These are phyloP conservation scores for Trissolcus japonicus DNA, from an alignment of 2,888 invertebrate species.

Conservation along the genomic window DNA sequence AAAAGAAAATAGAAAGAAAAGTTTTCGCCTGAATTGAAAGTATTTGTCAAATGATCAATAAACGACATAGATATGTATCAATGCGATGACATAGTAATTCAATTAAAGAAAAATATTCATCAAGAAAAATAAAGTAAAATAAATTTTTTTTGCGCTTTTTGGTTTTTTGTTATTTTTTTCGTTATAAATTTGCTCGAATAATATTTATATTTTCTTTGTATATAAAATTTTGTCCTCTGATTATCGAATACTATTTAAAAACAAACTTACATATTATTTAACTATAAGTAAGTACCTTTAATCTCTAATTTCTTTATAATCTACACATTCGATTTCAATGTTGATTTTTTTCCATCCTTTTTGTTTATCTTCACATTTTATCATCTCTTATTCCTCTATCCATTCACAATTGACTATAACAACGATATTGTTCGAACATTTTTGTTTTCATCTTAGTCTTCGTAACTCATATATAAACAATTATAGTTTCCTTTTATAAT, in stretches of 20 bases:
- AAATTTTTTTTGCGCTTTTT: too few species aligned
- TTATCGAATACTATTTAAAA: constrained; percentile 29
- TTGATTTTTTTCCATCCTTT: constrained; percentile 3
- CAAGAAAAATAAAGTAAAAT: not conserved
- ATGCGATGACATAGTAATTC: not conserved
- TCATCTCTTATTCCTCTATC: constrained; percentile 2
- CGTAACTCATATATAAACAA: constrained; percentile 20
- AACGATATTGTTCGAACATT: constrained; percentile 24
- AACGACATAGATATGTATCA: constrained; percentile 26
- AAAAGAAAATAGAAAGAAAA: not conserved
- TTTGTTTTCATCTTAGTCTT: too few species aligned
- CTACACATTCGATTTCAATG: constrained; percentile 26
- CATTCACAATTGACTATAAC: constrained; percentile 34
- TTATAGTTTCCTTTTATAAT: constrained; percentile 9
- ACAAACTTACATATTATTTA: constrained; percentile 36
- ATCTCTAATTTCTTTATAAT: constrained; percentile 17
- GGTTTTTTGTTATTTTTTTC: not conserved
- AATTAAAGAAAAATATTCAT: not conserved
- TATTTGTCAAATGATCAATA: constrained; percentile 4
- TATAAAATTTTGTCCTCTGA: constrained; percentile 20
- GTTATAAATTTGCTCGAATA: not conserved
- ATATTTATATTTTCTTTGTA: constrained; percentile 17
- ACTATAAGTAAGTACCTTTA: constrained; percentile 43
- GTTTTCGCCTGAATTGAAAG: constrained; percentile 12
- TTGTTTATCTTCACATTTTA: not conserved